Evolutionary conservation across 2,797 vertebrate genomes (phyloP).

Genomic region (Mormyrus hasselquistii): DNA sequence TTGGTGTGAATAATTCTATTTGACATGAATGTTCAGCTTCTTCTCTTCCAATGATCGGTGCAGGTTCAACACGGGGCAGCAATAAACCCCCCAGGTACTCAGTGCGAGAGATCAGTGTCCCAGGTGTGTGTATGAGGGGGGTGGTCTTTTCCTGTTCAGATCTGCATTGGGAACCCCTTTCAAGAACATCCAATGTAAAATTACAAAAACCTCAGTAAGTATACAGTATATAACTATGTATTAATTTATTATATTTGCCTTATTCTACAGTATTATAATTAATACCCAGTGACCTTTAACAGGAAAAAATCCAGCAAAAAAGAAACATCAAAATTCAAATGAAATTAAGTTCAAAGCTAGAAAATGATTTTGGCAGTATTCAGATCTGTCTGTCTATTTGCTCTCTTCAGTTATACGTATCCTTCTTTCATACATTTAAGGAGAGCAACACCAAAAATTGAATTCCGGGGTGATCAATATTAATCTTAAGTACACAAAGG

Average conservation of each 20-base stretch:
- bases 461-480: neutral
- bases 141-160: neutral
- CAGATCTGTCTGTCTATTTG: neutral
- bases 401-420: neutral
- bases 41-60: neutral
- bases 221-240: neutral
- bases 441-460: constrained; percentile 1
- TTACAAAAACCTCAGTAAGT: neutral
- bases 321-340: neutral
- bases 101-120: neutral
- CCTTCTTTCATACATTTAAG: neutral
- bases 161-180: neutral
- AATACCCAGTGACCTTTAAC: neutral
- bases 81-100: no score
- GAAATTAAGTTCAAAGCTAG: neutral
- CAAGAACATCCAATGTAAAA: neutral
- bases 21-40: neutral
- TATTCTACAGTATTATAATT: neutral
- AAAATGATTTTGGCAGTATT: neutral
- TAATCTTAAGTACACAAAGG: neutral
- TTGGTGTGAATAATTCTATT: neutral
- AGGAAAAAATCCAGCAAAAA: neutral
- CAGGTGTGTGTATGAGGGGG: neutral
- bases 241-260: neutral
- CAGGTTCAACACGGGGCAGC: neutral